phyloP scores from a whole-genome alignment of 2,888 invertebrate genomes.

The Synergus umbraculus region DNA sequence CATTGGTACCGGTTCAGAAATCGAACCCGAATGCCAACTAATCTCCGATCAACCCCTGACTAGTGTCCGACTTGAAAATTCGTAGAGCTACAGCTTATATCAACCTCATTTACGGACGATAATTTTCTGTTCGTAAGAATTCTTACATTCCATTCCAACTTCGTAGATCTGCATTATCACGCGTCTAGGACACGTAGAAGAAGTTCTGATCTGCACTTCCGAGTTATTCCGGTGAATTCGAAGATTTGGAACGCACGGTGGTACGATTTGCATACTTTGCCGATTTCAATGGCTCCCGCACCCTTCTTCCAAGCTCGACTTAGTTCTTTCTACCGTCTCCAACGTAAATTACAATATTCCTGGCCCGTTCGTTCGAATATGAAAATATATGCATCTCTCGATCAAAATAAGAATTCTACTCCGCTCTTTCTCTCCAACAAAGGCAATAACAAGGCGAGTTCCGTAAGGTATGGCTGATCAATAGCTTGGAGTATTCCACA shows the following conservation, averaged over 20 bases:
- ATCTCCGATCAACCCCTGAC: too few species aligned
- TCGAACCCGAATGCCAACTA: too few species aligned
- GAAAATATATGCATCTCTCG: conserved; percentile 74
- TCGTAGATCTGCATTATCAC: background rate
- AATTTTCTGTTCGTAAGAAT: background rate
- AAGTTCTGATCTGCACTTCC: conserved; percentile 49
- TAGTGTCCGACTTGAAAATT: too few species aligned
- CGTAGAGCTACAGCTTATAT: too few species aligned
- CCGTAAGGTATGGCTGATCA: conserved; percentile 6
- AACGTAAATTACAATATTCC: conserved; percentile 77
- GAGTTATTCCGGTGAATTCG: conserved; percentile 59
- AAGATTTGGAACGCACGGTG: conserved; percentile 65
- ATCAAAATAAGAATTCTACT: conserved; percentile 69
- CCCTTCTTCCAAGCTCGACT: conserved; percentile 61
- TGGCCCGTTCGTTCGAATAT: conserved; percentile 71
- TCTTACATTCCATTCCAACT: background rate
- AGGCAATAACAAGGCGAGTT: conserved; percentile 15
- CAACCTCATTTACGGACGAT: background rate
- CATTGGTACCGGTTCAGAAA: too few species aligned
- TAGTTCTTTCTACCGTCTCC: conserved; percentile 72
- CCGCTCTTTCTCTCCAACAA: conserved; percentile 12
- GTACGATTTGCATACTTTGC: conserved; percentile 71
- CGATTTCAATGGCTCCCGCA: conserved; percentile 68
- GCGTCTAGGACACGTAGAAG: background rate
- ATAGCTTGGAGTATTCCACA: background rate